Evolutionary conservation across 2,888 invertebrate genomes (phyloP).

Genomic region (Acleris emargana): DNA sequence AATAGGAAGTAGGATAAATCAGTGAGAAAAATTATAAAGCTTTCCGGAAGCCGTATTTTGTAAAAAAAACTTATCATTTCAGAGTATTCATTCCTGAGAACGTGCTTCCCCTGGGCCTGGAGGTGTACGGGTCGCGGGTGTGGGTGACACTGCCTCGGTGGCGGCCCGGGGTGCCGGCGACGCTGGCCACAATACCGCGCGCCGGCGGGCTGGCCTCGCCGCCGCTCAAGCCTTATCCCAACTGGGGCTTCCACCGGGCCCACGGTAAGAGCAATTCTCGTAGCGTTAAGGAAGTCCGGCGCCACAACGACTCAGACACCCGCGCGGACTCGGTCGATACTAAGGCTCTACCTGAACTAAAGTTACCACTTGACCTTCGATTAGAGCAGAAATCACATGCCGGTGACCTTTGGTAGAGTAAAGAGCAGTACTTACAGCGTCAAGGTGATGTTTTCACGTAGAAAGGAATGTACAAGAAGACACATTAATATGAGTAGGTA

Average conservation of each 20-base stretch:
- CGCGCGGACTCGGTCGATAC: too few species aligned
- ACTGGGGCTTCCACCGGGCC: constrained; percentile 87
- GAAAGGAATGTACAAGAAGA: too few species aligned
- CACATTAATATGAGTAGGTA: too few species aligned
- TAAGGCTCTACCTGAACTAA: too few species aligned
- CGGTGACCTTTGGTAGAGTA: too few species aligned
- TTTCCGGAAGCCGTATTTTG: not conserved
- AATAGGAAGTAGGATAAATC: too few species aligned
- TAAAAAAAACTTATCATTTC: constrained; percentile 44
- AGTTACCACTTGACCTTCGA: too few species aligned
- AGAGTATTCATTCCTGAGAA: constrained; percentile 87
- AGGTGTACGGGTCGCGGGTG: constrained; percentile 86
- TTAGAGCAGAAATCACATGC: too few species aligned
- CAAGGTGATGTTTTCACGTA: too few species aligned
- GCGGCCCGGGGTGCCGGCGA: constrained; percentile 90
- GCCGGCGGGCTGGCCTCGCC: constrained; percentile 83
- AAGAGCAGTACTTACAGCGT: too few species aligned
- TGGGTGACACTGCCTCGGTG: constrained; percentile 91
- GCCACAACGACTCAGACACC: too few species aligned
- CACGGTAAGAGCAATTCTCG: constrained; percentile 66
- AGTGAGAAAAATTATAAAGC: too few species aligned
- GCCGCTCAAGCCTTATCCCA: constrained; percentile 88
- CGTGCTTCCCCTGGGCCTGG: constrained; percentile 89
- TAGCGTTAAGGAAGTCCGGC: not conserved
- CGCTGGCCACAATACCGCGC: constrained; percentile 86